Evolutionary conservation across 2,888 invertebrate genomes (phyloP), one percentile per base, ranked within the genome.

Genomic region (Alentia gelatinosa): DNA sequence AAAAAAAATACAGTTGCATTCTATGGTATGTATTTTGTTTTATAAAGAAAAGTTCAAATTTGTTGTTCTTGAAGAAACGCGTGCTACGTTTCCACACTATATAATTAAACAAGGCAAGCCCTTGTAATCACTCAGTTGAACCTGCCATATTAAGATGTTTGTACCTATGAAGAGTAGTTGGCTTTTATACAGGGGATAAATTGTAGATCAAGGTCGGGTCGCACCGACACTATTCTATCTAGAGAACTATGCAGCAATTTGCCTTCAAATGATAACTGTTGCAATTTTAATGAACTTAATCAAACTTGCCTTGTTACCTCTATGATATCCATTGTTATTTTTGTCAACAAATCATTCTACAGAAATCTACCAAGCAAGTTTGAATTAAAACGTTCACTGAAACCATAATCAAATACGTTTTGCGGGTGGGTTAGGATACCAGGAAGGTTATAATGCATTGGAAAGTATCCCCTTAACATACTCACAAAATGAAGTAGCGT

Each of bases 401-500:
- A 79, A 37, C 39, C 79, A 37, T 79, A 37, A 39, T 79, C 79
- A 79, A 79, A 37, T 33, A 74, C 74, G 30, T 19, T 15, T 39
- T 37, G 35, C 19, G 15, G 39, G 26, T 79, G 39, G 79, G 39
- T 79, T 19, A 23, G n/a, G n/a, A 4, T 68, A 68, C 26, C n/a
- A 26, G 68, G 12, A 30, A 30, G 12, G 75, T 5, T 30, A 75
- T 75, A 23, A 75, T 75, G 75, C 75, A 35, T 79, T 79, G 5
- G n/a, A 19, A 79, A 79, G 79, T 39, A 79, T 7, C 79, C 39
- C 86, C 50, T 42, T 47, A 86, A 86, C 50, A 86, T 86, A 86
- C 86, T 86, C 86, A 86, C 86, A 86, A 83, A 33, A 47, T 86
- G 33, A 86, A n/a, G 86, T 86, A 86, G 86, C 50, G 86, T 86